Percentiles rank a stretch among this genome's conserved stretches.
Conservation (phyloP, 2,888 invertebrate genomes). For the Athetis lepigone region DNA sequence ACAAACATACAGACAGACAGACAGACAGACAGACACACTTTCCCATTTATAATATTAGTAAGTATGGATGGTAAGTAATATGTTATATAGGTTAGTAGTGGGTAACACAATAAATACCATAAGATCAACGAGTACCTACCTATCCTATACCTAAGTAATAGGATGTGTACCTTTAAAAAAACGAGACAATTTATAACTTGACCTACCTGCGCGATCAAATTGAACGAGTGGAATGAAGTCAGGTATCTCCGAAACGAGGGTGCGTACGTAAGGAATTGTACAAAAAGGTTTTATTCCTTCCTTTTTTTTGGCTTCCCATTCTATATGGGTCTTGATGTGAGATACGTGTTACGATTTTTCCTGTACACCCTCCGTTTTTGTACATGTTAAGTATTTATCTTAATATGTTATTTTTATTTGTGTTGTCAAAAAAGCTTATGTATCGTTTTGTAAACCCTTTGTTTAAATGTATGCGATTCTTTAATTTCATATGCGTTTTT, state of each 20-base stretch:
- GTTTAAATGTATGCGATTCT: not conserved
- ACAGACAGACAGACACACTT: no score
- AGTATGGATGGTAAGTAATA: no score
- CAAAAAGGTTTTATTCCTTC: slow-evolving; percentile 48
- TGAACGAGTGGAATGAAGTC: slow-evolving; percentile 38
- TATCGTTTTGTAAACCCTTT: not conserved
- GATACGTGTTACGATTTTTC: slow-evolving; percentile 60
- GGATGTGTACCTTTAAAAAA: no score
- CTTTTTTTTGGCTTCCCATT: slow-evolving; percentile 49
- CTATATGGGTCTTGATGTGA: slow-evolving; percentile 50
- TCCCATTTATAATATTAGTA: no score
- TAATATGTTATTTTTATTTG: slow-evolving; percentile 26
- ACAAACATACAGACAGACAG: no score
- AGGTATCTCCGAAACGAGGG: slow-evolving; percentile 49
- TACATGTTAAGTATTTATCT: slow-evolving; percentile 40
- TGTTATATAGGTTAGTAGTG: no score
- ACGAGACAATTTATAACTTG: slow-evolving; percentile 31
- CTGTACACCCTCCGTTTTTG: slow-evolving; percentile 26
- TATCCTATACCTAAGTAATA: not conserved
- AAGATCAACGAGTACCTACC: not conserved
- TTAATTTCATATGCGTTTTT: no score
- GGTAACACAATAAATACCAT: not conserved
- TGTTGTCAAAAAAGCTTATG: slow-evolving; percentile 1
- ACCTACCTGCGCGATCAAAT: slow-evolving; percentile 48
- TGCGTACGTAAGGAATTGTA: slow-evolving; percentile 47